Evolutionary conservation across 2,113 vertebrate species (phyloP), one percentile per base, ranked within the genome.

Genomic region (Ammodytes dubius): DNA sequence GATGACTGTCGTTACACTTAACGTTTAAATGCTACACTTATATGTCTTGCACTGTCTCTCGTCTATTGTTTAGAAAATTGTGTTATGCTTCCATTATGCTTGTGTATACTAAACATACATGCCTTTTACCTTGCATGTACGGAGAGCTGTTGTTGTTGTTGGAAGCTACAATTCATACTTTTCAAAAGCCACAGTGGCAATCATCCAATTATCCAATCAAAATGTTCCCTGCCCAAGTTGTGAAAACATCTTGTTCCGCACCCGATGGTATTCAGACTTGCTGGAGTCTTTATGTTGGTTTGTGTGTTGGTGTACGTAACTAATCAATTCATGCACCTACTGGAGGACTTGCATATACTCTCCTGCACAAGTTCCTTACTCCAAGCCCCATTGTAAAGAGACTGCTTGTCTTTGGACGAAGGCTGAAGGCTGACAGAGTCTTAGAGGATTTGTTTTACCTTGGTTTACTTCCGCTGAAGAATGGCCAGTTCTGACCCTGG

Each of bases 1-100:
- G 42, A 74, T 54, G 79, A 83, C 79, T 78, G 82, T 71, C 81
- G 80, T 73, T 81, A 50, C 52, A 69, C 66, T 84, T 61, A 71
- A 68, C 42, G 65, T 43, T 63, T 37, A 74, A 83, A 77, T 54
- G 54, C 77, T 54, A 74, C 72, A 73, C 79, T 77, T 40, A 87
- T 10, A 73, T 78, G 5, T 63, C 56, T 63, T 42, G 13, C 40
- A 49, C 60, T 58, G 69, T 61, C 5, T 79, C 63, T 56, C 27
- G 50, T 77, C 45, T 58, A 7, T 69, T 77, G 58, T 74, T 43
- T 4, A 14, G 13, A 49, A 56, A 40, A 66, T 66, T 69, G 52
- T 19, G n/a, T n/a, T n/a, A n/a, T n/a, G n/a, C n/a, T n/a, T n/a
- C 49, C 43, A 58, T 66, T 45, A 35, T 78, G 59, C 15, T 8